These are phyloP conservation scores for Dicyrtoma fusca DNA, from an alignment of 2,888 invertebrate genomes.

Conservation along the genomic window DNA sequence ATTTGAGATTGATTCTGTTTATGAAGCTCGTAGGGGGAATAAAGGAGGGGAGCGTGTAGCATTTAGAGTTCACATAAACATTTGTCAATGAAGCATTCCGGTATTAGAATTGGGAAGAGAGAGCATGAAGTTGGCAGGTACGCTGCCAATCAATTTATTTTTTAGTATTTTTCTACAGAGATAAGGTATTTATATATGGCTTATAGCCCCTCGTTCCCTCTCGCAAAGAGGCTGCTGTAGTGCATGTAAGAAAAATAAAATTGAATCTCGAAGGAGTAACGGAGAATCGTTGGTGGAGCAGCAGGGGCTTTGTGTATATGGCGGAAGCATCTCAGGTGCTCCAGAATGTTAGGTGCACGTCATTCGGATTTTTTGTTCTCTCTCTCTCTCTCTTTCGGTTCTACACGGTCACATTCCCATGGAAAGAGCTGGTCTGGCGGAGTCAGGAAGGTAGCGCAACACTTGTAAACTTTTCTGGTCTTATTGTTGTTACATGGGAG, in stretches of 20 bases:
- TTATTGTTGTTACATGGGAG: no score
- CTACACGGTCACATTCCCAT: no score
- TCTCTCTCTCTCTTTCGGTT: no score
- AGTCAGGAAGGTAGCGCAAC: no score
- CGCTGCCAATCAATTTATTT: conserved; percentile 19
- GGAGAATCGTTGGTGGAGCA: background rate
- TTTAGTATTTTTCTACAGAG: conserved; percentile 16
- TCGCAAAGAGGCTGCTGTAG: no score
- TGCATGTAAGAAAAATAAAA: conserved; percentile 9
- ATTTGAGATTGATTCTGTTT: background rate
- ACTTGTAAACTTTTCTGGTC: no score
- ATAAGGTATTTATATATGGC: conserved; percentile 6
- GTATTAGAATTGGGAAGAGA: background rate
- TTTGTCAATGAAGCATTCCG: conserved; percentile 9
- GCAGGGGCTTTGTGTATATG: no score
- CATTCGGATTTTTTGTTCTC: no score
- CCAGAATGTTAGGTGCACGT: no score
- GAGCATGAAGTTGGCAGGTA: conserved; percentile 20
- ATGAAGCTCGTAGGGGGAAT: conserved; percentile 8
- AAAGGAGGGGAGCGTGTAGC: background rate
- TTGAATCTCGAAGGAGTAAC: conserved; percentile 17
- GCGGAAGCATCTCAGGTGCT: no score
- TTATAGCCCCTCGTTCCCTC: no score
- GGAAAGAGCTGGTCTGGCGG: no score
- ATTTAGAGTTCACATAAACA: conserved; percentile 17